These are phyloP conservation scores for Anthopleura xanthogrammica DNA, from an alignment of 92 coral and sea anemone genomes.

Conservation along the genomic window DNA sequence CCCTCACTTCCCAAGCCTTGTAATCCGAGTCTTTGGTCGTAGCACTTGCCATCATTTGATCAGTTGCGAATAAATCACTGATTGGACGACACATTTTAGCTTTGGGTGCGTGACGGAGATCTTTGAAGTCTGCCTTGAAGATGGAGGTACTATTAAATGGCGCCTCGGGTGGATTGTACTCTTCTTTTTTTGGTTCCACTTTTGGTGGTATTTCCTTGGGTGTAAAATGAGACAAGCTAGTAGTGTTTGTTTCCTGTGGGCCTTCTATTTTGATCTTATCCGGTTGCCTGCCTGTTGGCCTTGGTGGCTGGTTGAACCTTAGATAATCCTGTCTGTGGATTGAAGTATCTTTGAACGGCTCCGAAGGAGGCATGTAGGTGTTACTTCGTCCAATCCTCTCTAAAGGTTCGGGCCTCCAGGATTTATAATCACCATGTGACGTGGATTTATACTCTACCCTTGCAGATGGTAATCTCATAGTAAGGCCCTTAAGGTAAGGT, in stretches of 20 bases:
- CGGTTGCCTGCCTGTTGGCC: conserved; percentile 91
- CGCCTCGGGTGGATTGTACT: conserved; percentile 64
- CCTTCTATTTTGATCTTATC: conserved; percentile 79
- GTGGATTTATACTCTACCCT: conserved; percentile 81
- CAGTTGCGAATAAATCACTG: conserved; percentile 82
- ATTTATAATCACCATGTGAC: conserved; percentile 77
- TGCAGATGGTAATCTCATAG: conserved; percentile 93
- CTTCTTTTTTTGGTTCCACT: conserved; percentile 66
- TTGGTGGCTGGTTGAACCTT: conserved; percentile 88
- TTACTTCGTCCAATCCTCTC: conserved; percentile 59
- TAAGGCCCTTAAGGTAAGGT: conserved; percentile 81
- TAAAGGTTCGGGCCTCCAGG: conserved; percentile 70
- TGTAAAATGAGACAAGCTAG: conserved; percentile 46
- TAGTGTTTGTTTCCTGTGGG: conserved; percentile 50
- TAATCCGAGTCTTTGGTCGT: conserved; percentile 76
- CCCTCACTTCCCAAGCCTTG: conserved; percentile 51
- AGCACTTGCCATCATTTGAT: conserved; percentile 65
- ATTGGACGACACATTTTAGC: conserved; percentile 77
- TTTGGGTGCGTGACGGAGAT: conserved; percentile 76
- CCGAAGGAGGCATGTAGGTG: conserved; percentile 78
- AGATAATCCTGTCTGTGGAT: conserved; percentile 86
- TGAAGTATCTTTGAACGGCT: conserved; percentile 86
- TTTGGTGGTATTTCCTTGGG: conserved; percentile 72
- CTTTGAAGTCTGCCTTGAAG: conserved; percentile 79
- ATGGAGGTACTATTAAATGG: conserved; percentile 85